phyloP scores from a whole-genome alignment of 2,113 vertebrate species.

The Cyanoderma ruficeps region DNA sequence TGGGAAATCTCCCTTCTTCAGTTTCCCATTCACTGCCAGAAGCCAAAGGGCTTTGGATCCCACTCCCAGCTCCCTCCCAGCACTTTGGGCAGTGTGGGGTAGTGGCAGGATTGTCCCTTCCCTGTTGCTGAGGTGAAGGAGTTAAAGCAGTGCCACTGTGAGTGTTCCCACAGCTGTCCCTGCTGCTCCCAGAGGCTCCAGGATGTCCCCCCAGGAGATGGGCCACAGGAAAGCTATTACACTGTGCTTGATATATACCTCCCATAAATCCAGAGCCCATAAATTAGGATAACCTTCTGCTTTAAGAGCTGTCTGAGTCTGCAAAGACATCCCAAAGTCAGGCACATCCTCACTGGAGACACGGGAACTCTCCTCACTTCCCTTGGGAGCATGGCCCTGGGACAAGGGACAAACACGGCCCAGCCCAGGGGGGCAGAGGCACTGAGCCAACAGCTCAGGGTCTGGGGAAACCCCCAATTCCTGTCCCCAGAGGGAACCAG shows the following conservation, averaged over 20 bases:
- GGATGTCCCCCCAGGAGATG: neutral
- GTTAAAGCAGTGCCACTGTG: neutral
- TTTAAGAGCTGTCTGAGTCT: slow-evolving; percentile 33
- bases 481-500: neutral
- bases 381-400: neutral
- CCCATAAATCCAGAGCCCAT: slow-evolving; percentile 44
- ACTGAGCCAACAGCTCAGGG: neutral
- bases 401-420: fast-evolving
- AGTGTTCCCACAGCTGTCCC: neutral
- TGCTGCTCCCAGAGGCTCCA: neutral
- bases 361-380: neutral
- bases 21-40: neutral
- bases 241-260: slow-evolving; percentile 5
- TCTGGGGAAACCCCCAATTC: neutral
- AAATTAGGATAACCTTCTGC: slow-evolving; percentile 56
- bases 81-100: neutral
- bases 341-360: neutral
- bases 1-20: neutral
- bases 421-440: neutral
- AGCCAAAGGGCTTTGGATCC: neutral
- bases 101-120: neutral
- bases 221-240: slow-evolving; percentile 8
- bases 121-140: neutral
- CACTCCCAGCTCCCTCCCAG: neutral
- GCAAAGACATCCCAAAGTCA: slow-evolving; percentile 63